phyloP scores from a whole-genome alignment of 2,113 vertebrate species.

The Oceanites oceanicus region DNA sequence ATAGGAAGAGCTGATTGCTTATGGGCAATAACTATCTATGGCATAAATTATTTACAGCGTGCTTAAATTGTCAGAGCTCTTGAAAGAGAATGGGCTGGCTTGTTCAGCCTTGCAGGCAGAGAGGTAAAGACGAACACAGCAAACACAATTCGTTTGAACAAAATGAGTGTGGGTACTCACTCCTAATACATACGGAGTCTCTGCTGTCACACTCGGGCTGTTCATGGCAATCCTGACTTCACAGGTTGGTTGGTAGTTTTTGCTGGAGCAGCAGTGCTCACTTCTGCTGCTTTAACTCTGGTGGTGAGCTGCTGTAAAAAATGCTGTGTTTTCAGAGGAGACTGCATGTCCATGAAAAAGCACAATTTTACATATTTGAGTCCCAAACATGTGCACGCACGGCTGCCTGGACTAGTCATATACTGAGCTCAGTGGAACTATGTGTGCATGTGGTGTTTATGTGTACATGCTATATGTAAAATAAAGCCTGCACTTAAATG shows the following conservation, averaged over 20 bases:
- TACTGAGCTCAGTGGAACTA: neutral
- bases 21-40: neutral
- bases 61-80: neutral
- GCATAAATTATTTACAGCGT: neutral
- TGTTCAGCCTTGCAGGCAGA: neutral
- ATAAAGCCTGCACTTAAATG: neutral
- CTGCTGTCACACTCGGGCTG: neutral
- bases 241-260: neutral
- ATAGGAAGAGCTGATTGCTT: neutral
- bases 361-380: rapidly evolving
- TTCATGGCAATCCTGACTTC: rapidly evolving
- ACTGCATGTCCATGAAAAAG: neutral
- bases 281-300: neutral
- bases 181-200: neutral
- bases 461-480: neutral
- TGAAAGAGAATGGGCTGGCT: neutral
- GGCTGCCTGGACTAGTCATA: neutral
- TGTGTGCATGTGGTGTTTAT: neutral
- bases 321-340: neutral
- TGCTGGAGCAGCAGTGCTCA: neutral
- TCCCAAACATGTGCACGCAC: rapidly evolving
- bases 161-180: neutral
- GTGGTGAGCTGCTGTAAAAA: neutral
- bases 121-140: neutral
- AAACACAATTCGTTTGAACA: neutral